Base-by-base conservation (phyloP, 1,140 invertebrate species). In the Halotydeus destructor region DNA sequence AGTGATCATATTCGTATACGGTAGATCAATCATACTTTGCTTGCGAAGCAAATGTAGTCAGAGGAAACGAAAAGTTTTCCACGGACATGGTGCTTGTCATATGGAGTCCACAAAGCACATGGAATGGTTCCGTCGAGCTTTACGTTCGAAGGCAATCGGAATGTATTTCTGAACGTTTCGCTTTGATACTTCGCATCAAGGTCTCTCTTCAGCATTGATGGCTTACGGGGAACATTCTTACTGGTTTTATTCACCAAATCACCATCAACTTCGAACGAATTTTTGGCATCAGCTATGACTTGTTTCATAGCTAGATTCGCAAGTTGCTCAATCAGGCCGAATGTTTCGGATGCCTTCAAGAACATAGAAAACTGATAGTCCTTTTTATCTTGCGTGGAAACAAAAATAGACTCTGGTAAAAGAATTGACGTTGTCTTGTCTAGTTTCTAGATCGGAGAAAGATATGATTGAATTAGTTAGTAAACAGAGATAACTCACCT, bases 231-330 rank as follows among this genome's bases (percentile, higher is more conserved):
- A 43, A 79, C 70, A 61, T 82, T 83, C 60, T 78, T 80, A 52
- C 74, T 73, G 42, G 23, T 57, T 33, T 52, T 53, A 21, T 39
- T 16, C 4, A 41, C 43, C 8, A 52, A 33, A n/a, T 49, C 43
- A 16, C 40, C 28, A 39, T 52, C 50, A 23, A 43, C 37, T 38
- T 51, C 37, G 23, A 16, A 34, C 22, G 32, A 23, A 16, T 21
- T 28, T 5, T n/a, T 40, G 14, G 43, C 38, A 34, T 52, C 49
- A 1, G 46, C 22, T 35, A 52, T 52, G 9, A 51, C 31, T 41
- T 85, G 77, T 71, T 86, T 86, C 73, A 96, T 91, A 32, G 88
- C 88, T 62, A 96, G 74, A 64, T 96, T 94, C 34, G 83, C 82
- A 27, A 98, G 64, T 62, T 96, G 89, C 54, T 88, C 76, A 75